Evolutionary conservation across 2,888 invertebrate genomes (phyloP).

Genomic region (Polylopha cassiicola): DNA sequence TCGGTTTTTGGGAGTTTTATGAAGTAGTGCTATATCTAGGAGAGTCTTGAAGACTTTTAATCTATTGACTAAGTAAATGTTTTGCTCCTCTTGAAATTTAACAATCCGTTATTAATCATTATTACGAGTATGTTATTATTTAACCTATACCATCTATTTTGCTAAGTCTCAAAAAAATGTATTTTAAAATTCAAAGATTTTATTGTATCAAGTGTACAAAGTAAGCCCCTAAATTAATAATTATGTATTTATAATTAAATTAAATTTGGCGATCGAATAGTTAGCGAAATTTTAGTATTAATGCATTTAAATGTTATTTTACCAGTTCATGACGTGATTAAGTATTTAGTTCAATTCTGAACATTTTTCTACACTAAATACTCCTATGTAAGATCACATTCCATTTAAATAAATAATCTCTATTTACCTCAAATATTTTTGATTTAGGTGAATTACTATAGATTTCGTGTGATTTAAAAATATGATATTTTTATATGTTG

Average conservation of each 20-base stretch:
- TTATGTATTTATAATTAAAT: constrained; percentile 15
- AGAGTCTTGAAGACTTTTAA: constrained; percentile 38
- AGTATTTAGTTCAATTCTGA: constrained; percentile 14
- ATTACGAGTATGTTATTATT: constrained; percentile 1
- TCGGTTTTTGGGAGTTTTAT: constrained; percentile 6
- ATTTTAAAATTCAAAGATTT: constrained; percentile 12
- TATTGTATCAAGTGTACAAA: constrained; percentile 17
- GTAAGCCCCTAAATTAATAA: constrained; percentile 15
- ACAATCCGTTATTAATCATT: too few species aligned
- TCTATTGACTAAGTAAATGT: constrained; percentile 19
- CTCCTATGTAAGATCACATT: constrained; percentile 18
- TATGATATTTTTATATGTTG: too few species aligned
- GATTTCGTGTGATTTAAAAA: too few species aligned
- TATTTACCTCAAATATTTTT: constrained; percentile 13
- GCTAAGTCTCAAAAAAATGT: constrained; percentile 7
- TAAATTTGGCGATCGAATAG: constrained; percentile 21
- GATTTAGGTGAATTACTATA: too few species aligned
- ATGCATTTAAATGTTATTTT: constrained; percentile 14
- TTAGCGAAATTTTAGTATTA: constrained; percentile 18
- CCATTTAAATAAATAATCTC: constrained; percentile 12
- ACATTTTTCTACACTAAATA: constrained; percentile 11
- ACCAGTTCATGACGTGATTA: too few species aligned
- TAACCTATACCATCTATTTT: constrained; percentile 15
- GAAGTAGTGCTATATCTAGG: constrained; percentile 31
- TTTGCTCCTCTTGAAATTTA: constrained; percentile 33